phyloP scores from a whole-genome alignment of 2,797 vertebrate species.

The Alauda arvensis region DNA sequence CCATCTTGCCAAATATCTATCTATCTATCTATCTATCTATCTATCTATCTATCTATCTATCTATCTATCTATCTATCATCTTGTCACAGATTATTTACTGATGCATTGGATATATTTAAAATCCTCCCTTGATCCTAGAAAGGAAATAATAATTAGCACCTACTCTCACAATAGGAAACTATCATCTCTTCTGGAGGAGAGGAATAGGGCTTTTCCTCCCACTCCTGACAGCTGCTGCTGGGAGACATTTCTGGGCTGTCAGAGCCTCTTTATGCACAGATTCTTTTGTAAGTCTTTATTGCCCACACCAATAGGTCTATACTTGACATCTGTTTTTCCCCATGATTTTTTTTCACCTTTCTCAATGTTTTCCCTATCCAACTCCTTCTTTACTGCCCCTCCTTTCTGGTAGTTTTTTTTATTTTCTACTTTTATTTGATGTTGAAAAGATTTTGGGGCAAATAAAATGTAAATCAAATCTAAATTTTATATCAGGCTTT shows the following conservation, averaged over 20 bases:
- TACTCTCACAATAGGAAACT: neutral
- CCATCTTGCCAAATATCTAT: neutral
- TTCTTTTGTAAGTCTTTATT: conserved; percentile 22
- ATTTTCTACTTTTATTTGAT: neutral
- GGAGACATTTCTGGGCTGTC: conserved; percentile 32
- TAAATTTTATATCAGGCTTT: neutral
- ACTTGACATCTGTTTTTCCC: neutral
- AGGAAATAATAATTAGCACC: conserved; percentile 33
- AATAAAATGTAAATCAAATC: neutral
- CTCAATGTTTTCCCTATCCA: neutral
- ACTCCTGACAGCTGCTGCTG: conserved; percentile 45
- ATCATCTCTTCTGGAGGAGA: neutral
- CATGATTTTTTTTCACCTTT: neutral
- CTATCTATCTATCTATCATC: neutral
- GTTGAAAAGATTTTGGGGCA: neutral
- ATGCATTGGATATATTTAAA: neutral
- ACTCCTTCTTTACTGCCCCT: neutral
- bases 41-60: neutral
- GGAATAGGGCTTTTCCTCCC: conserved; percentile 6
- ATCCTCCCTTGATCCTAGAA: neutral
- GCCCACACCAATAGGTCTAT: neutral
- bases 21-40: neutral
- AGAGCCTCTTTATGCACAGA: conserved; percentile 22
- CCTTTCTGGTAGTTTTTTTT: neutral
- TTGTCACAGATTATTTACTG: neutral